Evolutionary conservation across 1,140 invertebrate species (phyloP).

Genomic region (Diachasma alloeum): DNA sequence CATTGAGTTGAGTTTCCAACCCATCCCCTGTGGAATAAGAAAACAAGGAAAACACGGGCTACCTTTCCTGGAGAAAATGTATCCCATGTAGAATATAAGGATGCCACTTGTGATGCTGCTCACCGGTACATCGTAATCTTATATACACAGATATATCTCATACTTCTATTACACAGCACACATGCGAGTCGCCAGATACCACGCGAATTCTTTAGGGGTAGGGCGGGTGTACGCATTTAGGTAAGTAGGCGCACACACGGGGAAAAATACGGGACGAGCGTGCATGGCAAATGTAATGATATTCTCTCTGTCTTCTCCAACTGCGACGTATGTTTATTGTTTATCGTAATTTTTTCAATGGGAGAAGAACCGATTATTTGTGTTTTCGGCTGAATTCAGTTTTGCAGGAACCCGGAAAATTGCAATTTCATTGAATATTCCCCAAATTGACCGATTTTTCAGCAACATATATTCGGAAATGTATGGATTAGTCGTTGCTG

Average conservation of each 20-base stretch:
- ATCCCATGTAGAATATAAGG: background rate
- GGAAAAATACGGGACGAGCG: background rate
- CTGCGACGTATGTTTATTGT: too few relatives aligned
- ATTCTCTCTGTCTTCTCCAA: background rate
- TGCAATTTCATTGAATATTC: too few relatives aligned
- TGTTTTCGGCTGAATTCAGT: too few relatives aligned
- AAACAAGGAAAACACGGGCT: background rate
- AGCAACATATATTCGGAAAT: too few relatives aligned
- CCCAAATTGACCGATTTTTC: too few relatives aligned
- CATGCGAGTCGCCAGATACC: background rate
- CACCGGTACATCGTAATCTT: background rate
- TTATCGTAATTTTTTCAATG: too few relatives aligned
- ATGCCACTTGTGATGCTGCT: background rate
- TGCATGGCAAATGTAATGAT: background rate
- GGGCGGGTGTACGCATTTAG: background rate
- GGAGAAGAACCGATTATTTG: too few relatives aligned
- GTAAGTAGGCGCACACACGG: background rate
- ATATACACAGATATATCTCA: background rate
- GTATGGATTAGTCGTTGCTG: too few relatives aligned
- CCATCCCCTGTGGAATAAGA: background rate
- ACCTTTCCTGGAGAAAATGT: background rate
- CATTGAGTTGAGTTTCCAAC: background rate
- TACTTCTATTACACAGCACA: background rate
- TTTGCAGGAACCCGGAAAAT: too few relatives aligned
- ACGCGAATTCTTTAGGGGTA: background rate